phyloP scores from a whole-genome alignment of 37 sponge, comb jelly and placozoan genomes.

The Aphrocallistes beatrix region DNA sequence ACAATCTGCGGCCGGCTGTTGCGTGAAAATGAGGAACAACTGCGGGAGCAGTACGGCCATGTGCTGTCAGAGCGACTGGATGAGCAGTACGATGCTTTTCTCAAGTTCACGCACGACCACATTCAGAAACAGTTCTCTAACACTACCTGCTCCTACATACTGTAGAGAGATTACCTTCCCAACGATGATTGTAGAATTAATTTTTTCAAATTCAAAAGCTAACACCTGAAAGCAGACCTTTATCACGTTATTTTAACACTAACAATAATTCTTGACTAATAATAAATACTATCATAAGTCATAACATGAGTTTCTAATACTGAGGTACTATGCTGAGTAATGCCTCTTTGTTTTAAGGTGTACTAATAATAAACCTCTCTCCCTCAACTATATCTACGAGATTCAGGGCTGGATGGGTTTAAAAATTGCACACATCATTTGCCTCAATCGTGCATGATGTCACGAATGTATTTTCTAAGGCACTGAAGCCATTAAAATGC shows the following conservation, averaged over 20 bases:
- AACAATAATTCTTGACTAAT: no score
- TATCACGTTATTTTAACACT: constrained; percentile 20
- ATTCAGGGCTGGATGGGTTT: no score
- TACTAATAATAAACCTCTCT: no score
- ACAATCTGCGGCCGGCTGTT: constrained; percentile 63
- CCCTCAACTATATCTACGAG: no score
- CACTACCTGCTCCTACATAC: constrained; percentile 28
- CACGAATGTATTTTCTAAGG: no score
- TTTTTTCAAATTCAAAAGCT: not conserved
- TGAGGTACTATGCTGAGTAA: no score
- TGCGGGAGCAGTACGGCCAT: constrained; percentile 67
- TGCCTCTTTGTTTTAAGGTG: no score
- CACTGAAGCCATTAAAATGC: no score
- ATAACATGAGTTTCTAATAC: not conserved
- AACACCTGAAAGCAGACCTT: not conserved
- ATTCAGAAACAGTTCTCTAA: constrained; percentile 66
- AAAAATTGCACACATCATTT: no score
- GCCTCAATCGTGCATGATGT: no score
- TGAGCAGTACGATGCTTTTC: constrained; percentile 92
- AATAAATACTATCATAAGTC: not conserved
- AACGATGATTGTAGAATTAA: not conserved
- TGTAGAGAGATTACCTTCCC: not conserved
- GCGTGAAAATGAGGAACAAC: constrained; percentile 68
- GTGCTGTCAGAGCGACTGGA: constrained; percentile 49
- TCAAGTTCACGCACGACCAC: constrained; percentile 84